These are phyloP conservation scores for Pomatorhinus ruficollis DNA, from an alignment of 2,113 vertebrate species.

Conservation along the genomic window DNA sequence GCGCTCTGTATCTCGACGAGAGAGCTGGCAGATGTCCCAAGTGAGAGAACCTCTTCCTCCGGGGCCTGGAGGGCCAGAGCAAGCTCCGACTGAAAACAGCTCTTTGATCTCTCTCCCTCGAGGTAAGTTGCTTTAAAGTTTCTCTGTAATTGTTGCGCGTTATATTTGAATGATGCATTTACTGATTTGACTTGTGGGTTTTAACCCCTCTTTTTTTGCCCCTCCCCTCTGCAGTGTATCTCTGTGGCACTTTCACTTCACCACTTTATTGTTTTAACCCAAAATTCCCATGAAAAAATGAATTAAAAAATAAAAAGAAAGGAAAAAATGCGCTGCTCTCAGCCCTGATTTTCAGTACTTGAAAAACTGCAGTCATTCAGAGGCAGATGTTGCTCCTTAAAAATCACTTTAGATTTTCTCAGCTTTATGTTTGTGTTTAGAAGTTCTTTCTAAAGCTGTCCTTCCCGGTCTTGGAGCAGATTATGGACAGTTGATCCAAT, in stretches of 20 bases:
- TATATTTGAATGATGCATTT: background rate
- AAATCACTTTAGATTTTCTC: background rate
- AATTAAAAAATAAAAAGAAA: background rate
- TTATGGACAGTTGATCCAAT: background rate
- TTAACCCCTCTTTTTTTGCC: background rate
- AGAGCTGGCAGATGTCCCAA: conserved; percentile 92
- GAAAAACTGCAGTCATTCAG: background rate
- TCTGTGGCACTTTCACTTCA: background rate
- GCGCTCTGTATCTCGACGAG: conserved; percentile 48
- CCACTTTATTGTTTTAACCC: background rate
- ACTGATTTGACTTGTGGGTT: background rate
- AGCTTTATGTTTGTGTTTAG: background rate
- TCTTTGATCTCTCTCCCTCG: conserved; percentile 75
- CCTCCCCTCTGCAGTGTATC: background rate
- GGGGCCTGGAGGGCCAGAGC: conserved; percentile 83
- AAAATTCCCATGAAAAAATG: background rate
- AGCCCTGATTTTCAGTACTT: background rate
- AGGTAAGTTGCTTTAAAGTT: conserved; percentile 78
- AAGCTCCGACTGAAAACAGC: conserved; percentile 75
- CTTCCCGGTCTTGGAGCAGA: background rate
- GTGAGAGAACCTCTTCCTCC: conserved; percentile 81
- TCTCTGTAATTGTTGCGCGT: conserved; percentile 10
- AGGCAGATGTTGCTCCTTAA: background rate
- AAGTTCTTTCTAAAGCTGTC: background rate
- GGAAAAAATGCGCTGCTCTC: background rate